A percentile compares a stretch with the other conserved stretches of the same genome.
Conservation (phyloP, 2,113 vertebrate genomes). For the Chelonoidis abingdonii region DNA sequence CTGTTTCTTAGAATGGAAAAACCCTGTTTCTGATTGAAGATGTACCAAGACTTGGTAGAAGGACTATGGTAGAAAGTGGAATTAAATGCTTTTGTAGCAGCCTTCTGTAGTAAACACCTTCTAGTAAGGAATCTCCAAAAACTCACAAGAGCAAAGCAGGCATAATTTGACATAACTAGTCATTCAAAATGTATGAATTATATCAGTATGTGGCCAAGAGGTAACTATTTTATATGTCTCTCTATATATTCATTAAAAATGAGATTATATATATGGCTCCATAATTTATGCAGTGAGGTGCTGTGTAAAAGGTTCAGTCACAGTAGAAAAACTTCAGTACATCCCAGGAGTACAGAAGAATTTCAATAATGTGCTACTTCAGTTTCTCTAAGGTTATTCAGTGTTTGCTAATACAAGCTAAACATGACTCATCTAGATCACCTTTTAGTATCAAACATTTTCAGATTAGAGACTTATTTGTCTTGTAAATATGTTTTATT, state of each 20-base stretch:
- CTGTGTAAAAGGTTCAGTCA: background rate
- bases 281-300: background rate
- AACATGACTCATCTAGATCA: slow-evolving; percentile 23
- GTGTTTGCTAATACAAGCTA: slow-evolving; percentile 30
- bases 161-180: background rate
- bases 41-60: background rate
- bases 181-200: slow-evolving; percentile 50
- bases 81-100: slow-evolving; percentile 12
- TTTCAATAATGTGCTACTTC: background rate
- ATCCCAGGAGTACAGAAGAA: background rate
- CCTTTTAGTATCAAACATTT: slow-evolving; percentile 36
- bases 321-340: background rate
- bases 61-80: slow-evolving; percentile 10
- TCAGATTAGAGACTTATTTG: slow-evolving; percentile 50
- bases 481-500: slow-evolving; percentile 53
- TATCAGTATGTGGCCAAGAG: accelerated
- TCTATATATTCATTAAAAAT: too few species aligned
- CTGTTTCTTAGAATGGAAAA: background rate
- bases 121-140: slow-evolving; percentile 16
- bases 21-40: slow-evolving; percentile 51
- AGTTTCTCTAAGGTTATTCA: background rate
- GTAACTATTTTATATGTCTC: background rate
- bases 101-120: background rate
- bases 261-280: too few species aligned
- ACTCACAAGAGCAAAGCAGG: slow-evolving; percentile 14